Percentiles rank a stretch among this genome's conserved stretches.
Evolutionary conservation across 2,797 vertebrate genomes (phyloP).

Genomic region (Poeciliopsis infans): DNA sequence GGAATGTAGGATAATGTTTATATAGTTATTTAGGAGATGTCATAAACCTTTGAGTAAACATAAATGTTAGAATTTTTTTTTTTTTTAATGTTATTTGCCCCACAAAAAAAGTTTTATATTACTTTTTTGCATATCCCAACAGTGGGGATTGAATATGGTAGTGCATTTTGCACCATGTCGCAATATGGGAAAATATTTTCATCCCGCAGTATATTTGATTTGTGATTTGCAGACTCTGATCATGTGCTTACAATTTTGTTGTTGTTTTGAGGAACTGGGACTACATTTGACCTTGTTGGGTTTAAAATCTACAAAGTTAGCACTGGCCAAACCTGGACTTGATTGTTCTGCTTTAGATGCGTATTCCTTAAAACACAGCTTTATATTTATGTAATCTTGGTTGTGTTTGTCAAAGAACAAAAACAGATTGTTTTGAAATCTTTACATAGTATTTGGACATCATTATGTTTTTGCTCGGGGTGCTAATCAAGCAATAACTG

Average conservation of each 20-base stretch:
- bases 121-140: background rate
- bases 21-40: background rate
- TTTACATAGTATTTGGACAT: background rate
- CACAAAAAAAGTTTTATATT: background rate
- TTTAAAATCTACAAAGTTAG: background rate
- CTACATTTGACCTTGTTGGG: background rate
- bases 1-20: background rate
- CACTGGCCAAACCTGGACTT: background rate
- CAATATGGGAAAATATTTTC: background rate
- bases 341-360: background rate
- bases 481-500: background rate
- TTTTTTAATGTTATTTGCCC: background rate
- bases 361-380: background rate
- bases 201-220: background rate
- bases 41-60: background rate
- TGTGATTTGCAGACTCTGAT: background rate
- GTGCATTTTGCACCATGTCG: background rate
- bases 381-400: background rate
- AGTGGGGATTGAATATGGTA: background rate
- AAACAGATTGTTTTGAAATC: background rate
- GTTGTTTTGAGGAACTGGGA: background rate
- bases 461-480: background rate
- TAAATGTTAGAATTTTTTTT: background rate
- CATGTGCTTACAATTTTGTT: background rate
- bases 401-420: background rate